phyloP scores from a whole-genome alignment of 1,140 invertebrate genomes.

The Leptonema lineaticorne region DNA sequence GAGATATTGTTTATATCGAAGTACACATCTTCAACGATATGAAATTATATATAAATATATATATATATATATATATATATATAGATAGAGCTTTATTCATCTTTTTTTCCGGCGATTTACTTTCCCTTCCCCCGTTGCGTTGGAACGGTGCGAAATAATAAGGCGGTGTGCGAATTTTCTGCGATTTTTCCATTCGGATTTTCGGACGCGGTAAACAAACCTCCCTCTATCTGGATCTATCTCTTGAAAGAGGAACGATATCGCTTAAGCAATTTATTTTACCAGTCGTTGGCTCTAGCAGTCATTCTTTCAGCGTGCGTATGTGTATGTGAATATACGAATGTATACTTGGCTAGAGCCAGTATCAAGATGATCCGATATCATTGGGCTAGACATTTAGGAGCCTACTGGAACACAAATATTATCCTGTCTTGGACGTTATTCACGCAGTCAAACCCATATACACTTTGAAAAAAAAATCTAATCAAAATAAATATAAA shows the following conservation, averaged over 20 bases:
- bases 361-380: slow-evolving; percentile 43
- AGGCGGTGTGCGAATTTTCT: too few relatives aligned
- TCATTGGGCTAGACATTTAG: slow-evolving; percentile 42
- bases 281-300: slow-evolving; percentile 31
- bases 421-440: slow-evolving; percentile 24
- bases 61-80: neutral
- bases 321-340: neutral
- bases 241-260: slow-evolving; percentile 32
- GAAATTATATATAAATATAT: neutral
- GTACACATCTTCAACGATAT: neutral
- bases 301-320: slow-evolving; percentile 21
- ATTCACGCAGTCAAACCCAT: neutral
- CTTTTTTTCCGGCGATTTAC: too few relatives aligned
- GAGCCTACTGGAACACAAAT: slow-evolving; percentile 42
- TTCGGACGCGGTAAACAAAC: slow-evolving; percentile 21
- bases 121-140: too few relatives aligned
- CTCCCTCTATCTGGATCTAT: slow-evolving; percentile 33
- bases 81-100: too few relatives aligned
- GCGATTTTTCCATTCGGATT: neutral
- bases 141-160: too few relatives aligned
- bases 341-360: slow-evolving; percentile 27
- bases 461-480: too few relatives aligned
- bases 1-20: slow-evolving; percentile 30
- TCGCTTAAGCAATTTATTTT: slow-evolving; percentile 34
- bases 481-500: too few relatives aligned